Percentiles rank a stretch among this genome's conserved stretches.
These are phyloP conservation scores for Chaenodraco wilsoni DNA, from an alignment of 2,797 vertebrate genomes.

Conservation along the genomic window DNA sequence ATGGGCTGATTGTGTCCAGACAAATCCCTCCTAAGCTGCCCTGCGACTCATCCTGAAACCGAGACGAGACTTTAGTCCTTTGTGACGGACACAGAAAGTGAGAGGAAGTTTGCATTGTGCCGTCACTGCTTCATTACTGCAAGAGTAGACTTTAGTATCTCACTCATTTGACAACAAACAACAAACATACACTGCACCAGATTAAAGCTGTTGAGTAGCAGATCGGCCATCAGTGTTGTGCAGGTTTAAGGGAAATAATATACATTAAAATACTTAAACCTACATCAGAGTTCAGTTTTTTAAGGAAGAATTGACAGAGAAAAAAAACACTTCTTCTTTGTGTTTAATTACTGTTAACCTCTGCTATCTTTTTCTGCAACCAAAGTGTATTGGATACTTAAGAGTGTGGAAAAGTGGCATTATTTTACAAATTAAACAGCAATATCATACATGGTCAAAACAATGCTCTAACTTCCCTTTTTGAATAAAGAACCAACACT, in stretches of 20 bases:
- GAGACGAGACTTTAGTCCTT: slow-evolving; percentile 18
- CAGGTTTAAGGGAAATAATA: neutral
- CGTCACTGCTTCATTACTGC: neutral
- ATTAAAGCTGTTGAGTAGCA: neutral
- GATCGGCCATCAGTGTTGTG: neutral
- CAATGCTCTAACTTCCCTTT: no score
- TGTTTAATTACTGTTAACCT: no score
- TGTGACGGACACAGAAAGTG: slow-evolving; percentile 34
- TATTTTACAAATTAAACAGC: neutral
- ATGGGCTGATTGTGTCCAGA: slow-evolving; percentile 66
- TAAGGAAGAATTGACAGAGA: no score
- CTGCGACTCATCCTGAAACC: slow-evolving; percentile 37
- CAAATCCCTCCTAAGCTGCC: slow-evolving; percentile 73
- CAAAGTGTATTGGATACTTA: neutral
- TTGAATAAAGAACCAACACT: no score
- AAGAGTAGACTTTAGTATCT: neutral
- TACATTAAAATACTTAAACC: neutral
- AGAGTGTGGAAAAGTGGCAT: neutral
- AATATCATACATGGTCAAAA: neutral
- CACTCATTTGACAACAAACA: neutral
- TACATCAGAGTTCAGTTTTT: neutral
- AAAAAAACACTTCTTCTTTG: no score
- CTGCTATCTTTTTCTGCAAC: neutral
- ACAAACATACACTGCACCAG: neutral
- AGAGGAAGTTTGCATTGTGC: slow-evolving; percentile 13